phyloP scores from a whole-genome alignment of 2,113 vertebrate species.

The Brachypteracias leptosomus region DNA sequence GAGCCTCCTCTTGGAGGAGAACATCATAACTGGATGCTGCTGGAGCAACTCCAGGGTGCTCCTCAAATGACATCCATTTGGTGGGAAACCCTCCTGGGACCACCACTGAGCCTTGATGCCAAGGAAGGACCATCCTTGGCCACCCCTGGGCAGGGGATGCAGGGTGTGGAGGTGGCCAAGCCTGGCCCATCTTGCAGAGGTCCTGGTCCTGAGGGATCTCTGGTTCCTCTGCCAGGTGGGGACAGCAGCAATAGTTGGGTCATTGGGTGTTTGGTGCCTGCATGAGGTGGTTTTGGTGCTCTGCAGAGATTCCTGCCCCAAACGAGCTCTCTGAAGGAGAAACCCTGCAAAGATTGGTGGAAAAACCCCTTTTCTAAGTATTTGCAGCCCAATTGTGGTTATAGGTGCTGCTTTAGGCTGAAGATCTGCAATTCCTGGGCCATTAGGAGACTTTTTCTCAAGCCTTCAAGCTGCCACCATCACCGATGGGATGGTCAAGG shows the following conservation, averaged over 20 bases:
- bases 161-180: rapidly evolving
- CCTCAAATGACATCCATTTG: background rate
- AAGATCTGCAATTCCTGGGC: background rate
- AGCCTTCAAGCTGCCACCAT: background rate
- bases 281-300: background rate
- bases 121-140: background rate
- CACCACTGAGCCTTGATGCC: background rate
- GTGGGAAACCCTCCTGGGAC: background rate
- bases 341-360: background rate
- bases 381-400: background rate
- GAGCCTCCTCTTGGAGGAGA: background rate
- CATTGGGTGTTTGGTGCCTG: rapidly evolving
- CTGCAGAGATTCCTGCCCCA: background rate
- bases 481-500: background rate
- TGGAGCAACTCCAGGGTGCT: background rate
- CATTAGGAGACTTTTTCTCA: background rate
- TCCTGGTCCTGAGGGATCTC: background rate
- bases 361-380: background rate
- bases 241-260: background rate
- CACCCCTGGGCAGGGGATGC: background rate
- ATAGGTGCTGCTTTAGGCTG: background rate
- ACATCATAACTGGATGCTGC: rapidly evolving
- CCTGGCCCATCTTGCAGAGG: background rate
- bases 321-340: background rate
- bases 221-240: background rate